Conservation (phyloP, 2,113 vertebrate genomes). For the Zootoca vivipara region DNA sequence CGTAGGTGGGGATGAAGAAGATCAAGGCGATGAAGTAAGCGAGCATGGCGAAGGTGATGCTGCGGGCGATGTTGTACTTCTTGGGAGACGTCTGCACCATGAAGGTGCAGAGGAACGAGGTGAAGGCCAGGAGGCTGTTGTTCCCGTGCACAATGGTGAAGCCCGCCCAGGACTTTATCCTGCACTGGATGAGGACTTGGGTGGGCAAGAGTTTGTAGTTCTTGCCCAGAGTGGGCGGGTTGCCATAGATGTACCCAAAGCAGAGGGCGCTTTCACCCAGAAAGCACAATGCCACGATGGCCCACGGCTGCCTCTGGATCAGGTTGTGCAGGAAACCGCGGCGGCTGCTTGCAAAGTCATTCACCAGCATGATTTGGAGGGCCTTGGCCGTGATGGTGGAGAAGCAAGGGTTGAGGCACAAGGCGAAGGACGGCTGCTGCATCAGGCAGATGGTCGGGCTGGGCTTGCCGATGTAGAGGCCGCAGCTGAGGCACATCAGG, state of each 20-base stretch:
- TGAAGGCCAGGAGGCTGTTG: constrained; percentile 67
- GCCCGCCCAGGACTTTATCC: constrained; percentile 66
- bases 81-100: constrained; percentile 77
- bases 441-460: constrained; percentile 61
- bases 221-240: background rate
- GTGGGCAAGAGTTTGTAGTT: constrained; percentile 60
- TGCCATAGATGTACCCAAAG: constrained; percentile 25
- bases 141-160: constrained; percentile 76
- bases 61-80: constrained; percentile 82
- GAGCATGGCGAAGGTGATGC: constrained; percentile 84
- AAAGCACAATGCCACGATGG: constrained; percentile 13
- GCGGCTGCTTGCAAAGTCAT: constrained; percentile 38
- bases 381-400: constrained; percentile 79
- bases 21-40: constrained; percentile 83
- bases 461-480: constrained; percentile 81
- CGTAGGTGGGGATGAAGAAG: constrained; percentile 81
- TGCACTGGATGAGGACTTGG: constrained; percentile 79
- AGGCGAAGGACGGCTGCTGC: constrained; percentile 73
- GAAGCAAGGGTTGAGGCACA: constrained; percentile 80
- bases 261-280: background rate
- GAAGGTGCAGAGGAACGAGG: constrained; percentile 89
- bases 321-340: background rate
- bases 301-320: constrained; percentile 53
- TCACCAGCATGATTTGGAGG: constrained; percentile 62
- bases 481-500: constrained; percentile 73